Percentiles rank a stretch among this genome's conserved stretches.
These are phyloP conservation scores for Pandemis cinnamomeana DNA, from an alignment of 2,888 invertebrate genomes.

Conservation along the genomic window DNA sequence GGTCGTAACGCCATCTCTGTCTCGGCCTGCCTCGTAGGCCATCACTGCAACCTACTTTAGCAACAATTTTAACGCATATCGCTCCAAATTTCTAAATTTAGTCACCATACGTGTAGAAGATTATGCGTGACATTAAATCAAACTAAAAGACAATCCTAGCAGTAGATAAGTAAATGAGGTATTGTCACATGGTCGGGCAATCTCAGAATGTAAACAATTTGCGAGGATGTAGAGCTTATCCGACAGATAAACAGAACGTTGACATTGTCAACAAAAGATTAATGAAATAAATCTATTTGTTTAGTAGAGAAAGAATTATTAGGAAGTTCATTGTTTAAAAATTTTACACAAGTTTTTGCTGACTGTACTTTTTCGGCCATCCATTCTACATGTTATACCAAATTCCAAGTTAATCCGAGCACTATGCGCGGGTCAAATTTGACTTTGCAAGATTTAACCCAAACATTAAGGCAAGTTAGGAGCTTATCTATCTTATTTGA, in stretches of 20 bases:
- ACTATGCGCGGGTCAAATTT: no score
- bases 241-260: conserved; percentile 24
- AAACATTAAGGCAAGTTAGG: no score
- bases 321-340: no score
- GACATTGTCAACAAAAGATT: conserved; percentile 19
- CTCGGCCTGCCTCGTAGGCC: background rate
- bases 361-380: no score
- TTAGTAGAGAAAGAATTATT: background rate
- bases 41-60: background rate
- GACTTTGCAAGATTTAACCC: no score
- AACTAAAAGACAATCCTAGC: background rate
- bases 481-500: no score
- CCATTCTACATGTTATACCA: no score
- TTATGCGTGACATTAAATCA: conserved; percentile 2
- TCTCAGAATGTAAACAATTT: conserved; percentile 1
- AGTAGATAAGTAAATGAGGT: conserved; percentile 8
- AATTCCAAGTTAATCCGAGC: no score
- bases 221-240: conserved; percentile 14
- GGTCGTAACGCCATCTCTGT: background rate
- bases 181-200: conserved; percentile 18
- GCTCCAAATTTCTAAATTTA: background rate
- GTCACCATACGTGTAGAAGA: background rate
- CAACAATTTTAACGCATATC: background rate
- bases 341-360: no score
- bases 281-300: background rate